A percentile compares a stretch with the other conserved stretches of the same genome.
Conservation (phyloP, 2,113 vertebrate genomes). For the Cyphomyrus discorhynchus region DNA sequence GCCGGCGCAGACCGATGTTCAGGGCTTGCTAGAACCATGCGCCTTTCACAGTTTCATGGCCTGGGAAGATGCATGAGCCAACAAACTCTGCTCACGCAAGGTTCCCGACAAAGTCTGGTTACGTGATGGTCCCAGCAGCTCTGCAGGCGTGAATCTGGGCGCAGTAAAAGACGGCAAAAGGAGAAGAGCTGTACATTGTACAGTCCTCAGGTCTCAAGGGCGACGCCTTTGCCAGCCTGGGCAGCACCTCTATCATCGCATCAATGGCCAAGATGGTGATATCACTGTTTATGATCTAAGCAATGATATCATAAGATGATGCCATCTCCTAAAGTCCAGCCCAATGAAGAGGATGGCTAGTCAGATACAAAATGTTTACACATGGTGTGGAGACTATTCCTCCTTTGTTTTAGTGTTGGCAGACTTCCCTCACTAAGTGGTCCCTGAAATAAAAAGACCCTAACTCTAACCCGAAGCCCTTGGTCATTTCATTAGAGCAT, state of each 20-base stretch:
- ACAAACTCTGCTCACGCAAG: background rate
- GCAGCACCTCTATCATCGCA: background rate
- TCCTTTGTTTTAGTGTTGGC: background rate
- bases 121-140: background rate
- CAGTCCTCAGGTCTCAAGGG: background rate
- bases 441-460: background rate
- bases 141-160: background rate
- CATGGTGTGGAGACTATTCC: background rate
- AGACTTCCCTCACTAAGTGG: background rate
- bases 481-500: background rate
- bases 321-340: background rate
- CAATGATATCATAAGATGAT: conserved; percentile 10
- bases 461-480: background rate
- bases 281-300: background rate
- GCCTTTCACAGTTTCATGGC: background rate
- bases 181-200: background rate
- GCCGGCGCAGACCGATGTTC: background rate
- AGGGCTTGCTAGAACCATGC: background rate
- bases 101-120: background rate
- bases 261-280: background rate
- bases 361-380: conserved; percentile 2
- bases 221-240: background rate
- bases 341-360: background rate
- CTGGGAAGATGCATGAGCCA: background rate
- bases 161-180: background rate